A percentile compares a stretch with the other conserved stretches of the same genome.
phyloP scores from a whole-genome alignment of 2,797 vertebrate genomes.

The Australoheros facetus region DNA sequence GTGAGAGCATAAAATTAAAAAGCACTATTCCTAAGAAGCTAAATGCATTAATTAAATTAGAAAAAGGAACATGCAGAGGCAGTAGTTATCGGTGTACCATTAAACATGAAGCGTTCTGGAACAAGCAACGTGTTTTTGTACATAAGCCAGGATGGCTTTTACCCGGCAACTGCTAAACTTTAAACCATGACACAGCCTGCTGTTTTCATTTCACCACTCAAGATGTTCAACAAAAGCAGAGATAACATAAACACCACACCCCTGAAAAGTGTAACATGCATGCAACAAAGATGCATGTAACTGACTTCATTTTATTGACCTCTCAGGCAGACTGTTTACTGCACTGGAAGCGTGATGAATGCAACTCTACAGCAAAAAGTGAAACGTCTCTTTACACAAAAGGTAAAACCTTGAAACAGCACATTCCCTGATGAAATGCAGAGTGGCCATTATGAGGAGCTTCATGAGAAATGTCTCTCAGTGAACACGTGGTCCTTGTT shows the following conservation, averaged over 20 bases:
- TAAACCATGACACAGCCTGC: neutral
- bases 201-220: no score
- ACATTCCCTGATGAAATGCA: no score
- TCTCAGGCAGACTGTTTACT: neutral
- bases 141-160: neutral
- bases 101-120: slow-evolving; percentile 1
- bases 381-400: neutral
- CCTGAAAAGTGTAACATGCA: no score
- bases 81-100: neutral
- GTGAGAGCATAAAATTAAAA: neutral
- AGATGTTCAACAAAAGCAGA: neutral
- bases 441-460: no score
- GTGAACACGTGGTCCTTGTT: no score
- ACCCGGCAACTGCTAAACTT: neutral
- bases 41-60: neutral
- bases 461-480: no score
- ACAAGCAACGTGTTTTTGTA: neutral
- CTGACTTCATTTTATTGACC: neutral
- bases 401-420: no score
- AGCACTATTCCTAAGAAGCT: neutral
- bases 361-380: neutral
- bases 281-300: no score
- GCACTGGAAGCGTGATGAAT: neutral
- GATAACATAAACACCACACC: neutral
- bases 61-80: neutral